A percentile compares a stretch with the other conserved stretches of the same genome.
Conservation (phyloP, 2,113 vertebrate species). For the Eulemur macaco region DNA sequence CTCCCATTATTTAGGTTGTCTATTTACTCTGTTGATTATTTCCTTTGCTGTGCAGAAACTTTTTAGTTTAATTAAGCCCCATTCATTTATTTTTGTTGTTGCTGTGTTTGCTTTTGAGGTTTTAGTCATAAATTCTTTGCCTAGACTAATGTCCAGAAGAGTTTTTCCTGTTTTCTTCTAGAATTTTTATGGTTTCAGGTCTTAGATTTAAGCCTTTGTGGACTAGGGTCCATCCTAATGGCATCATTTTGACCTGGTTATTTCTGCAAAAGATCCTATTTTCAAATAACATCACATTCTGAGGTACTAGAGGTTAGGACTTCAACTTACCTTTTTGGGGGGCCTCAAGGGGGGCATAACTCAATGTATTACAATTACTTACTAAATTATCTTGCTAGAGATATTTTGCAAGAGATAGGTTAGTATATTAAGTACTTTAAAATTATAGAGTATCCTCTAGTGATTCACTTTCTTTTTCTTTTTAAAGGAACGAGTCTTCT, state of each 20-base stretch:
- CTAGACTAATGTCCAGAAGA: too few species aligned
- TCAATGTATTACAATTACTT: neutral
- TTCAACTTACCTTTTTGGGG: neutral
- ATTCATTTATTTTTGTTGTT: too few species aligned
- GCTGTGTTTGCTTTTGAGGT: too few species aligned
- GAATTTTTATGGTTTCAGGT: too few species aligned
- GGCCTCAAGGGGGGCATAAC: neutral
- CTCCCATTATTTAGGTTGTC: too few species aligned
- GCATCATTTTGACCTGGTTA: neutral
- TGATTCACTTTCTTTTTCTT: neutral
- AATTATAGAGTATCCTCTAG: neutral
- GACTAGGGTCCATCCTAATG: neutral
- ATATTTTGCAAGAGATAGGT: neutral
- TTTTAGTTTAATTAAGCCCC: too few species aligned
- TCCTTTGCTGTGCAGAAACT: too few species aligned
- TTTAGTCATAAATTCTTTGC: too few species aligned
- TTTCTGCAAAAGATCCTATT: neutral
- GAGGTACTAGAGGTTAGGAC: neutral
- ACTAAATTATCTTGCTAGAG: neutral
- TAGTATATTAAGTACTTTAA: constrained; percentile 5
- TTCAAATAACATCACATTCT: constrained; percentile 3
- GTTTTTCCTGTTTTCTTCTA: too few species aligned
- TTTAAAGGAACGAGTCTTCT: neutral
- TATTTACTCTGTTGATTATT: too few species aligned
- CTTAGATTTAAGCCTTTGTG: neutral